These are phyloP conservation scores for Cheilosia vernalis DNA, from an alignment of 2,888 invertebrate species.

Conservation along the genomic window DNA sequence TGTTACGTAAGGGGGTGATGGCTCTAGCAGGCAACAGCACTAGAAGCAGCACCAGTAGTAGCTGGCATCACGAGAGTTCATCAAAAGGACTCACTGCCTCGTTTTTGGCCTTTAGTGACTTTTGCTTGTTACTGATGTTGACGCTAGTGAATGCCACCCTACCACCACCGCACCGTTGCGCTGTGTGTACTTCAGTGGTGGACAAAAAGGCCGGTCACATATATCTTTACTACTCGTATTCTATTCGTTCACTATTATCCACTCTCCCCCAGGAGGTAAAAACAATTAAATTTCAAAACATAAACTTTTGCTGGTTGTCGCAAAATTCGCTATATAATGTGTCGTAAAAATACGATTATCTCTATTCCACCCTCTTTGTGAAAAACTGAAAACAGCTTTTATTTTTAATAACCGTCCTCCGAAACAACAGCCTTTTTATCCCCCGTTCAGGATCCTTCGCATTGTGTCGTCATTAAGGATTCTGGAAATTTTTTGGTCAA, in stretches of 20 bases:
- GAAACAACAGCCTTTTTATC: slow-evolving; percentile 52
- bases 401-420: slow-evolving; percentile 68
- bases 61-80: slow-evolving; percentile 62
- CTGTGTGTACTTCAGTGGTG: slow-evolving; percentile 14
- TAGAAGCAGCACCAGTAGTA: slow-evolving; percentile 3
- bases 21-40: slow-evolving; percentile 25
- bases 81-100: slow-evolving; percentile 60
- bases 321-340: slow-evolving; percentile 74
- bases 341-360: slow-evolving; percentile 75
- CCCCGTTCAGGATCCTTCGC: slow-evolving; percentile 62
- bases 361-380: slow-evolving; percentile 58
- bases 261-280: slow-evolving; percentile 68
- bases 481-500: slow-evolving; percentile 72
- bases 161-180: slow-evolving; percentile 34
- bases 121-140: slow-evolving; percentile 69
- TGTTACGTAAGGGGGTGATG: slow-evolving; percentile 48
- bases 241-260: slow-evolving; percentile 65
- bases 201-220: slow-evolving; percentile 52
- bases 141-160: slow-evolving; percentile 55
- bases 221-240: slow-evolving; percentile 11
- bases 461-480: slow-evolving; percentile 74
- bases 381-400: slow-evolving; percentile 70
- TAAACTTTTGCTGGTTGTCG: slow-evolving; percentile 72
- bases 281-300: slow-evolving; percentile 74
- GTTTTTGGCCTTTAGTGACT: slow-evolving; percentile 70